These are phyloP conservation scores for Plumapathes pennacea DNA, from an alignment of 92 coral and sea anemone species.

Conservation along the genomic window DNA sequence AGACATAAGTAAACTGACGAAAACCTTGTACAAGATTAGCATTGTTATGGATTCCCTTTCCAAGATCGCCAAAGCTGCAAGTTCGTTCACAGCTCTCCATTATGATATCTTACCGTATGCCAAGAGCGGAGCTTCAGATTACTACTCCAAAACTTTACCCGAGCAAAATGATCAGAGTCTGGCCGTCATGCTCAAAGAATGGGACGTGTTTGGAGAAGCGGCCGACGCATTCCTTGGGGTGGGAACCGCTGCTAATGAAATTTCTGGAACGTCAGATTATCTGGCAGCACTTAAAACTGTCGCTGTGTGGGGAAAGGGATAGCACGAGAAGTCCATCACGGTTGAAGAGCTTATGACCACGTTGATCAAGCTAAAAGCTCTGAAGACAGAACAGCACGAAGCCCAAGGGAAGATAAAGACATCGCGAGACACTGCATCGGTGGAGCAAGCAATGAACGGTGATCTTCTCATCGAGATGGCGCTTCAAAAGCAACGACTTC, in stretches of 20 bases:
- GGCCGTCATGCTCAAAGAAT: constrained; percentile 44
- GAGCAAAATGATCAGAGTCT: constrained; percentile 32
- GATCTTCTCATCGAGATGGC: constrained; percentile 29
- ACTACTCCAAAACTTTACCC: constrained; percentile 29
- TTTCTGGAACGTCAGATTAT: constrained; percentile 36
- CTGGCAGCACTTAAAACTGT: constrained; percentile 42
- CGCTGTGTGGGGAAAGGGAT: constrained; percentile 42
- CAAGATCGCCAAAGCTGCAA: constrained; percentile 29
- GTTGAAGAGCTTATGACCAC: constrained; percentile 26
- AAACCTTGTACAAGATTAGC: constrained; percentile 20
- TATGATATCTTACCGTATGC: constrained; percentile 28
- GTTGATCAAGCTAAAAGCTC: constrained; percentile 22
- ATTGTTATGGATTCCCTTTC: constrained; percentile 31
- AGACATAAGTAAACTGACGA: constrained; percentile 14
- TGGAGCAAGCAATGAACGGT: constrained; percentile 4
- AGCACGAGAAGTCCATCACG: constrained; percentile 42
- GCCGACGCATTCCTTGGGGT: constrained; percentile 30
- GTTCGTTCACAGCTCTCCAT: constrained; percentile 1
- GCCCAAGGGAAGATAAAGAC: constrained; percentile 13
- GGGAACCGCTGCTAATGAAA: constrained; percentile 45
- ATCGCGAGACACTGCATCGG: constrained; percentile 13
- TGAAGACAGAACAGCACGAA: constrained; percentile 31
- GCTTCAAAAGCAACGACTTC: constrained; percentile 46
- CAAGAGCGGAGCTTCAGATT: constrained; percentile 12
- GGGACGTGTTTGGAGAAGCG: constrained; percentile 39